Evolutionary conservation across 2,113 vertebrate species (phyloP).

Genomic region (Bufo bufo): DNA sequence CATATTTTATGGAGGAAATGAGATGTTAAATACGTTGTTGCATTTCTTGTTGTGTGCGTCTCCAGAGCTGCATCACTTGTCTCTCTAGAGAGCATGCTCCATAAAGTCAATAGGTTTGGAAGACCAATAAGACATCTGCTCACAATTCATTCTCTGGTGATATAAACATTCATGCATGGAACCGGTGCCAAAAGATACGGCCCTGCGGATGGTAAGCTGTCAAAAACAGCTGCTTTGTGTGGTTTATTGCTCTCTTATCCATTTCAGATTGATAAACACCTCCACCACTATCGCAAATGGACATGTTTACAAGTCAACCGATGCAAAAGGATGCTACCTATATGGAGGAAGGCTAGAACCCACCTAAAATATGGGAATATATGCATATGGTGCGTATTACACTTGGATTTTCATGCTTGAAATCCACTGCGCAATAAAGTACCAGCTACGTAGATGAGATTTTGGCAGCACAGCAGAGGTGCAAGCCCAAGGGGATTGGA

Average conservation of each 20-base stretch:
- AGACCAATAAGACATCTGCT: conserved; percentile 11
- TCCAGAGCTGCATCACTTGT: not conserved
- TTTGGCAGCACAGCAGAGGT: no score
- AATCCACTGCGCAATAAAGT: no score
- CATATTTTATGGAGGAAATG: not conserved
- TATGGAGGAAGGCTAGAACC: no score
- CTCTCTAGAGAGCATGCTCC: not conserved
- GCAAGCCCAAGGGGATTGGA: no score
- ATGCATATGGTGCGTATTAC: no score
- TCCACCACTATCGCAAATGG: not conserved
- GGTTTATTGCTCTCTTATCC: not conserved
- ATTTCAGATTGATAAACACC: not conserved
- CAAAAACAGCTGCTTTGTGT: conserved; percentile 9
- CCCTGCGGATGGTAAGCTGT: not conserved
- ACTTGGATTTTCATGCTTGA: no score
- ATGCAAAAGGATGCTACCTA: no score
- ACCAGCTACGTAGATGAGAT: no score
- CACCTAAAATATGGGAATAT: no score
- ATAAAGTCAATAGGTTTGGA: not conserved
- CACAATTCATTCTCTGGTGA: not conserved
- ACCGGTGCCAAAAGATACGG: not conserved
- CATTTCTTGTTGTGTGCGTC: not conserved
- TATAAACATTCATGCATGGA: not conserved
- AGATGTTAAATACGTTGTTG: not conserved
- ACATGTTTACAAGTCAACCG: not conserved